Base-by-base conservation (phyloP, 1,140 invertebrate species). In the Brachystomella parvula region DNA sequence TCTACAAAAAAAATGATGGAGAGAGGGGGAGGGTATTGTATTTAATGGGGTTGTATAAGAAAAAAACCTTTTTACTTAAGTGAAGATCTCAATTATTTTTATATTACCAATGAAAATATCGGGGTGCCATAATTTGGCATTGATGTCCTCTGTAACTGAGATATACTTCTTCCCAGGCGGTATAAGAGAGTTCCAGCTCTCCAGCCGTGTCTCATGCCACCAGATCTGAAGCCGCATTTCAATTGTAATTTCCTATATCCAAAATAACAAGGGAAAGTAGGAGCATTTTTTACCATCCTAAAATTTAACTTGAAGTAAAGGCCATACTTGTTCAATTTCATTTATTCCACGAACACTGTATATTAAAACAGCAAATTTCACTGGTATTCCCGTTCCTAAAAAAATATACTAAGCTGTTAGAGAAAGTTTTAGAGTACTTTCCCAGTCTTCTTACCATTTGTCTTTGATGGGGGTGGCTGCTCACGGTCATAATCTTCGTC, bases 231-330 rank as follows among this genome's bases (percentile, higher is more conserved):
- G 49, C 9, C 49, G 49, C 49, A 53, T 53, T 53, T 53, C 49
- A 53, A 53, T 53, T 15, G 49, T 53, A 53, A 53, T 26, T 53
- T 53, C 49, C 49, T 53, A 53, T 19, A 53, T 53, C 24, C 24
- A 53, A 24, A 53, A 53, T 17, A 53, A 12, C 9, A n/a, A n/a
- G n/a, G n/a, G n/a, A n/a, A n/a, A n/a, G n/a, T n/a, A n/a, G n/a
- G n/a, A n/a, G n/a, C n/a, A n/a, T n/a, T n/a, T n/a, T n/a, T n/a
- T n/a, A n/a, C n/a, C n/a, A n/a, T n/a, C n/a, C n/a, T n/a, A n/a
- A n/a, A n/a, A n/a, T n/a, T n/a, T n/a, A n/a, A 12, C 39, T 9
- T 44, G n/a, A 12, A 9, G 39, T 53, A 53, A n/a, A n/a, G n/a
- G n/a, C 24, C 9, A 12, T 15, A 53, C 49, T 24, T 53, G 49